These are phyloP conservation scores for Phaethornis superciliosus DNA, from an alignment of 2,113 vertebrate species.

Conservation along the genomic window DNA sequence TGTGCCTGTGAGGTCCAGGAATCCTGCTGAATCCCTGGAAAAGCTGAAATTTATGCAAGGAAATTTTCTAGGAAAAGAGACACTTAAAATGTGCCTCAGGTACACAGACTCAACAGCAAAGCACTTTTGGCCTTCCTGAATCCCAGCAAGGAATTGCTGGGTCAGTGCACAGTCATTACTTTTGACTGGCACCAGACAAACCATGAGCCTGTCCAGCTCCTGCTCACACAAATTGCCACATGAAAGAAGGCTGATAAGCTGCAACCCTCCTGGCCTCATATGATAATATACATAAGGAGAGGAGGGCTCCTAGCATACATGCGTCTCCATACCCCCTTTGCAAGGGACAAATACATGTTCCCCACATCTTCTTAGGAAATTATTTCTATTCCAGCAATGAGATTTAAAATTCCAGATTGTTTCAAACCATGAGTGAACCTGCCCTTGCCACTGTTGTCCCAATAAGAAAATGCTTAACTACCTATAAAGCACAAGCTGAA, in stretches of 20 bases:
- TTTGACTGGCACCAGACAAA: background rate
- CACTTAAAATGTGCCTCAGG: background rate
- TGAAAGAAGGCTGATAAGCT: background rate
- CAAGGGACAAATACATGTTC: background rate
- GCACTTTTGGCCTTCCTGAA: background rate
- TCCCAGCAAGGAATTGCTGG: background rate
- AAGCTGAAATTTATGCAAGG: background rate
- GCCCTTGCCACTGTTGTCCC: background rate
- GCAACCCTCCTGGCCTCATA: background rate
- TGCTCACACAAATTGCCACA: background rate
- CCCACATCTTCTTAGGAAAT: background rate
- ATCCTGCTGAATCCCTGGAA: background rate
- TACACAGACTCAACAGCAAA: background rate
- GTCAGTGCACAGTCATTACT: background rate
- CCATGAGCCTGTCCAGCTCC: background rate
- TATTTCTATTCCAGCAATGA: background rate
- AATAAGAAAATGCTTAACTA: slow-evolving; percentile 24
- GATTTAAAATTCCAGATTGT: background rate
- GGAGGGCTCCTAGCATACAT: accelerated
- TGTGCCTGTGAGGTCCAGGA: background rate
- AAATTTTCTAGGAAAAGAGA: background rate
- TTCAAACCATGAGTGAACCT: background rate
- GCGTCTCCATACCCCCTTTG: background rate
- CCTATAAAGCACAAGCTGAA: background rate
- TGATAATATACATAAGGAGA: background rate